Evolutionary conservation across 2,888 invertebrate genomes (phyloP), one percentile per base, ranked within the genome.

Genomic region (Caenorhabditis auriculariae): DNA sequence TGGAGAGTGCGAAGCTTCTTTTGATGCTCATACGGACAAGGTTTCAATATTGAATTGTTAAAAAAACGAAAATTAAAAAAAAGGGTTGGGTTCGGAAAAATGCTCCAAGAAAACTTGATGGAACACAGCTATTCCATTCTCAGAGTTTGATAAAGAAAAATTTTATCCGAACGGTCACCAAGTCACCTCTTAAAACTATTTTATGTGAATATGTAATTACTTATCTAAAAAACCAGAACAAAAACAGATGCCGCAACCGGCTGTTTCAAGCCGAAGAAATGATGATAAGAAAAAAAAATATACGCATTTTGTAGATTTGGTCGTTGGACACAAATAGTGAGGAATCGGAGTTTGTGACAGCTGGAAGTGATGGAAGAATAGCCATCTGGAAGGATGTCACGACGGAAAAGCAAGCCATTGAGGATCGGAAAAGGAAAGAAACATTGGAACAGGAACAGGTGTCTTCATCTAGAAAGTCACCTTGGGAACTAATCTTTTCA

Each of bases 11-110:
- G 85, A 88, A 62, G 86, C 88, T 76, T 91, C 93, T 5, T 85
- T 93, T 57, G 93, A 94, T 76, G 88, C 89, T 72, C 96, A 98
- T 82, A 88, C 83, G 9, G 90, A 89, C 53, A 89, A 91, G 81
- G 88, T 83, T 24, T 83, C 84, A 19, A 38, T 24, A 38, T 37
- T n/a, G 19, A 35, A 19, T 7, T 3, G n/a, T 39, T 15, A 29
- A 17, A 19, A 41, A 41, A 9, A n/a, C 15, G 9, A 15, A 19
- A 9, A n/a, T 19, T 9, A 41, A 41, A 63, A 46, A 21, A n/a
- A n/a, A n/a, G n/a, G n/a, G n/a, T n/a, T n/a, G n/a, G n/a, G n/a
- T n/a, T n/a, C n/a, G n/a, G n/a, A n/a, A n/a, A n/a, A n/a, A n/a
- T n/a, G n/a, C n/a, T n/a, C n/a, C n/a, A n/a, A n/a, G n/a, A n/a